These are phyloP conservation scores for Labroides dimidiatus DNA, from an alignment of 2,797 vertebrate species.

Conservation along the genomic window DNA sequence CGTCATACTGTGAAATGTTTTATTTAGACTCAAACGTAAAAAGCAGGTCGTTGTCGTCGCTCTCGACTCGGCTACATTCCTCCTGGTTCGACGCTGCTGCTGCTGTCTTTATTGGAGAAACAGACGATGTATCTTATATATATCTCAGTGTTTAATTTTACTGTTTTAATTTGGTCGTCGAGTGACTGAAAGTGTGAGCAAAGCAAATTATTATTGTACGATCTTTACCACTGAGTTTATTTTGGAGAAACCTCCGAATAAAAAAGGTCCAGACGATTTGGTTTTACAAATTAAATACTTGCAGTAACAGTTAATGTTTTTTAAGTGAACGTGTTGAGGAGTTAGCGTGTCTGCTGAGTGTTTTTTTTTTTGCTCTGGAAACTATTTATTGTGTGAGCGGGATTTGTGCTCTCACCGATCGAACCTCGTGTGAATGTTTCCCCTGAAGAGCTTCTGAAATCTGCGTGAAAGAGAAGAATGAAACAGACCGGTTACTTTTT, in stretches of 20 bases:
- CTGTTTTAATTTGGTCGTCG: constrained; percentile 48
- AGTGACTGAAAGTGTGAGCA: constrained; percentile 38
- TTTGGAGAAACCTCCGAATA: constrained; percentile 40
- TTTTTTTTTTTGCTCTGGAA: constrained; percentile 47
- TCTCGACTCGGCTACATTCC: constrained; percentile 74
- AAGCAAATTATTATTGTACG: constrained; percentile 5
- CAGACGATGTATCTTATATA: constrained; percentile 8
- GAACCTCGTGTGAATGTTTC: constrained; percentile 41
- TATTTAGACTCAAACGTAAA: constrained; percentile 16
- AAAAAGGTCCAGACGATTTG: constrained; percentile 55
- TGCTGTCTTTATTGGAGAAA: constrained; percentile 62
- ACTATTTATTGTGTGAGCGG: constrained; percentile 79
- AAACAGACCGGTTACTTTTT: not conserved
- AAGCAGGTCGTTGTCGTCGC: constrained; percentile 30
- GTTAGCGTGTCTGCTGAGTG: constrained; percentile 26
- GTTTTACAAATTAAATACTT: constrained; percentile 69
- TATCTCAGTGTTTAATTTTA: constrained; percentile 29
- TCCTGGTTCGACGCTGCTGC: constrained; percentile 67
- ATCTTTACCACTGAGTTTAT: constrained; percentile 12
- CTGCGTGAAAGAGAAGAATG: constrained; percentile 10
- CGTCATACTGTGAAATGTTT: constrained; percentile 77
- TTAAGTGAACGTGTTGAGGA: constrained; percentile 21
- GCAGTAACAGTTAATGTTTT: constrained; percentile 41
- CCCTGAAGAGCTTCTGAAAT: constrained; percentile 29
- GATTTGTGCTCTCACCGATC: constrained; percentile 39